Conservation (phyloP, 2,797 vertebrate genomes). For the Amblyopsis hoosieri region DNA sequence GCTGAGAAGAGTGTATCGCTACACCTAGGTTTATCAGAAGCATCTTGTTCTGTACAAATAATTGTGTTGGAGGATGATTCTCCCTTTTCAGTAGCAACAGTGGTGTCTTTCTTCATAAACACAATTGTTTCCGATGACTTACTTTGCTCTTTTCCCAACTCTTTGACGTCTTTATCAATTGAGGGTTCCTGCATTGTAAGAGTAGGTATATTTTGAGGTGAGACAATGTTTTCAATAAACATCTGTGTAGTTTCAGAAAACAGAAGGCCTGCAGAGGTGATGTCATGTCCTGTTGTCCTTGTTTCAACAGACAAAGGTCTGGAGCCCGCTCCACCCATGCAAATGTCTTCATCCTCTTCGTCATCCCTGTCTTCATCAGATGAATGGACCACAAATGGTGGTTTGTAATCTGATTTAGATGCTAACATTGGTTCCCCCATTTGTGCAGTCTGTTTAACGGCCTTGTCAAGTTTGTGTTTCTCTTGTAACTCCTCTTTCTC, state of each 20-base stretch:
- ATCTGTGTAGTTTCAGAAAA: slow-evolving; percentile 18
- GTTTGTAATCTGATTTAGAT: slow-evolving; percentile 53
- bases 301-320: slow-evolving; percentile 66
- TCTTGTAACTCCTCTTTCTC: slow-evolving; percentile 71
- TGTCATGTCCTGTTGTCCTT: slow-evolving; percentile 61
- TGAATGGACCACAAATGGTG: slow-evolving; percentile 70
- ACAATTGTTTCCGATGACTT: slow-evolving; percentile 41
- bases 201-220: slow-evolving; percentile 55
- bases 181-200: slow-evolving; percentile 71
- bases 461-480: slow-evolving; percentile 62
- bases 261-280: slow-evolving; percentile 38
- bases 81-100: slow-evolving; percentile 30
- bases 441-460: slow-evolving; percentile 43
- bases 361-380: slow-evolving; percentile 79
- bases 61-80: slow-evolving; percentile 21
- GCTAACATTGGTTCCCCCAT: slow-evolving; percentile 21
- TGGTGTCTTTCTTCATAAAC: slow-evolving; percentile 43
- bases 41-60: slow-evolving; percentile 34
- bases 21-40: slow-evolving; percentile 13
- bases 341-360: slow-evolving; percentile 76
- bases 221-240: slow-evolving; percentile 40
- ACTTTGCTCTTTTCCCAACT: slow-evolving; percentile 42
- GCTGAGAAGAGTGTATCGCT: slow-evolving; percentile 34
- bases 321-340: slow-evolving; percentile 76
- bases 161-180: slow-evolving; percentile 62